These are phyloP conservation scores for Ancistrus triradiatus DNA, from an alignment of 2,113 vertebrate genomes.

Conservation along the genomic window DNA sequence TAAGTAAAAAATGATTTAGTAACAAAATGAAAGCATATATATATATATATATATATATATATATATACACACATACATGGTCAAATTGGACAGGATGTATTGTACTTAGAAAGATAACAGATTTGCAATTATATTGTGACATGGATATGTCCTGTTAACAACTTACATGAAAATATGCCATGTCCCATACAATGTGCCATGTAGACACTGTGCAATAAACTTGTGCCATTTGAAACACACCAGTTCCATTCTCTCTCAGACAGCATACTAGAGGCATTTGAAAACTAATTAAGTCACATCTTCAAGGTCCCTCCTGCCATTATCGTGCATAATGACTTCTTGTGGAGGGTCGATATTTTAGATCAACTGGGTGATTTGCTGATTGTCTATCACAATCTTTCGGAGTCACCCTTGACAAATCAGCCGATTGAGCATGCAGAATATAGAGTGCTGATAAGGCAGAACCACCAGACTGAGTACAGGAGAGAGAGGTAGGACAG, in stretches of 20 bases:
- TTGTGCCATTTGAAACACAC: slow-evolving; percentile 46
- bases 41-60: no score
- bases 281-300: slow-evolving; percentile 77
- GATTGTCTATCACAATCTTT: slow-evolving; percentile 75
- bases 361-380: slow-evolving; percentile 77
- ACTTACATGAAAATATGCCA: no score
- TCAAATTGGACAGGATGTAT: no score
- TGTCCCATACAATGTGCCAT: no score
- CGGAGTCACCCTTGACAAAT: slow-evolving; percentile 73
- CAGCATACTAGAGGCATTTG: slow-evolving; percentile 64
- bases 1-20: no score
- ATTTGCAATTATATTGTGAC: no score
- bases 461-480: slow-evolving; percentile 29
- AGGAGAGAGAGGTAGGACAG: neutral
- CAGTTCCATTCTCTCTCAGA: slow-evolving; percentile 47
- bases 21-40: no score
- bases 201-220: no score
- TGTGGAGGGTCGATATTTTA: slow-evolving; percentile 75
- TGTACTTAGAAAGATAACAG: no score
- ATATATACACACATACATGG: no score
- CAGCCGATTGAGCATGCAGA: slow-evolving; percentile 69
- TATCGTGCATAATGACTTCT: slow-evolving; percentile 77
- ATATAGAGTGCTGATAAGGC: slow-evolving; percentile 71
- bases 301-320: slow-evolving; percentile 71
- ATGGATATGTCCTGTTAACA: no score